Conservation (phyloP, 1,140 invertebrate genomes). For the Trichonephila clavata region DNA sequence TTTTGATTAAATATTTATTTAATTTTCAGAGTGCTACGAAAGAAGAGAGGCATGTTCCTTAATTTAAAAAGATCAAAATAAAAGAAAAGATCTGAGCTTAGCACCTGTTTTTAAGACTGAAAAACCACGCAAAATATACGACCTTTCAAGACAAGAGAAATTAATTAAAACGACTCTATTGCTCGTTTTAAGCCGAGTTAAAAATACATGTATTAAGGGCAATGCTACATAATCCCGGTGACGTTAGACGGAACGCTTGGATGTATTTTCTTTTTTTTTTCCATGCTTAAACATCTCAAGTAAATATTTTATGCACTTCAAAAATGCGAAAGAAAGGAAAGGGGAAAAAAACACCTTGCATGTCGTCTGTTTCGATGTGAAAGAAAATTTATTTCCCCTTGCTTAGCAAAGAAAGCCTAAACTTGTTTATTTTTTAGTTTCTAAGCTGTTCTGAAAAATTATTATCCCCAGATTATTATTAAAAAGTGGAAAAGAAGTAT, state of each 20-base stretch:
- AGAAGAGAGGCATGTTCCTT: background rate
- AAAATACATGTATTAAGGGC: conserved; percentile 26
- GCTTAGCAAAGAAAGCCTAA: conserved; percentile 30
- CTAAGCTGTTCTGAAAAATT: conserved; percentile 56
- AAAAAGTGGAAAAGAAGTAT: conserved; percentile 36
- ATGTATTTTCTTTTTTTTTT: background rate
- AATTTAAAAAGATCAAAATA: background rate
- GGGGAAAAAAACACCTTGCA: background rate
- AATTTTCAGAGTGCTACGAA: background rate
- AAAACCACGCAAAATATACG: conserved; percentile 9
- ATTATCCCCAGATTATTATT: conserved; percentile 56
- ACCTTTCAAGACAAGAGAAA: conserved; percentile 36
- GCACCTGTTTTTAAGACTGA: conserved; percentile 12
- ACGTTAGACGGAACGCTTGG: conserved; percentile 5
- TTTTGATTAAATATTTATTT: conserved; percentile 50
- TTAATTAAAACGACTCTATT: conserved; percentile 27
- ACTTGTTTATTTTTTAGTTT: conserved; percentile 36
- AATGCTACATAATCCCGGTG: background rate
- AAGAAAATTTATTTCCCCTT: conserved; percentile 26
- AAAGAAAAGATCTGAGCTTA: background rate
- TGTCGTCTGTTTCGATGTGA: conserved; percentile 8
- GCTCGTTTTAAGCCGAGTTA: conserved; percentile 8
- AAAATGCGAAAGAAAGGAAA: background rate
- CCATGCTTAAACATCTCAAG: background rate
- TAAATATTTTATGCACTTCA: conserved; percentile 23